Base-by-base conservation (phyloP, 2,797 vertebrate species). In the Micropoecilia bifurca region DNA sequence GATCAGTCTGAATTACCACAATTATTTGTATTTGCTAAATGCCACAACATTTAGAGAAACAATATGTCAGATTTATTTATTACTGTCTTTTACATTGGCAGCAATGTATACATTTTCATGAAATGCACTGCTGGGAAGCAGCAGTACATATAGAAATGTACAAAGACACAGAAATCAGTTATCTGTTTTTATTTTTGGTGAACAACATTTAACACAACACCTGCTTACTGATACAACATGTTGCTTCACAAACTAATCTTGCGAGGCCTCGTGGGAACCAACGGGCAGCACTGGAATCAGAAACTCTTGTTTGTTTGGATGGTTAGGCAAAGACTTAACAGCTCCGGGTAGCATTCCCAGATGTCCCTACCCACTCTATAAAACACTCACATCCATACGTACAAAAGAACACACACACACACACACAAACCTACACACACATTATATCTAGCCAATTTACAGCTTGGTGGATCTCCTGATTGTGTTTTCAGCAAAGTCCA, bases 401-500 rank as follows among this genome's bases (percentile, higher is more conserved):
- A 61, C n/a, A 20, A 50, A 87, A 87, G 90, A 79, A 77, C 71
- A 57, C 22, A n/a, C 25, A 82, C 25, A 82, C 74, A 82, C 71
- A 57, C 22, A n/a, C 25, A 82, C 25, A 82, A 73, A 82, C 75
- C 66, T 77, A 76, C 71, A 86, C 80, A 86, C 74, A 86, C 88
- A 92, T 90, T 88, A 89, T 79, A 87, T 83, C 41, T 71, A 82
- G 69, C 88, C 90, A 95, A 92, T 94, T 94, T 93, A 91, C 82
- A 88, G 85, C 85, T 78, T 88, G 63, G 88, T 89, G 90, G 86
- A 92, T 89, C 85, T 89, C 82, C 87, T 91, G 90, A 95, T 94
- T 94, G 93, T 88, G 83, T 94, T 93, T 92, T 90, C 90, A 83
- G 89, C 84, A 79, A 93, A 90, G 90, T 92, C 88, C 90, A 92